Evolutionary conservation across 2,113 vertebrate species (phyloP).

Genomic region (Rhipidura dahli): DNA sequence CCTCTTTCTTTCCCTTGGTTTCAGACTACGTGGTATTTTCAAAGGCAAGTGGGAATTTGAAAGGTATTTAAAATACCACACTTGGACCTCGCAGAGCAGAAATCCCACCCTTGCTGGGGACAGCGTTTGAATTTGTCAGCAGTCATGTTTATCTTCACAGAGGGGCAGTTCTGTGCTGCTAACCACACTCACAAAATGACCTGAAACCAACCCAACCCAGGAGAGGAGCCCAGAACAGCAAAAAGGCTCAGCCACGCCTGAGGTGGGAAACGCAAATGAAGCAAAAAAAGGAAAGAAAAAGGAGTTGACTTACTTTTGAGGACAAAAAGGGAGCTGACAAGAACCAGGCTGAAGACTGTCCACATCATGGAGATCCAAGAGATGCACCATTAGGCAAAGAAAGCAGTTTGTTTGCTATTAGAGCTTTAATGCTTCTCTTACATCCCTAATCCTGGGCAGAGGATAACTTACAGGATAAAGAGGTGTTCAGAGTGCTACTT

Average conservation of each 20-base stretch:
- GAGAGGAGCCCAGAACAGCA: background rate
- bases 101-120: background rate
- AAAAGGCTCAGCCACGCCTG: background rate
- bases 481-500: constrained; percentile 56
- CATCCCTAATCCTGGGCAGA: constrained; percentile 70
- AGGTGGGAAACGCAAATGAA: background rate
- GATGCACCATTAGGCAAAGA: constrained; percentile 61
- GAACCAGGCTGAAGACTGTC: constrained; percentile 65
- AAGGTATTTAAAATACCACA: background rate
- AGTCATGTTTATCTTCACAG: background rate
- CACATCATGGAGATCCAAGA: constrained; percentile 71
- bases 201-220: background rate
- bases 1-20: background rate
- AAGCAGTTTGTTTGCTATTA: constrained; percentile 77
- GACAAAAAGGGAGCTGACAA: constrained; percentile 65
- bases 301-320: constrained; percentile 73
- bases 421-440: constrained; percentile 76
- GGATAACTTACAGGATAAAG: constrained; percentile 71
- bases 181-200: background rate
- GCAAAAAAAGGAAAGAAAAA: background rate
- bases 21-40: background rate
- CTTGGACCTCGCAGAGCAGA: background rate
- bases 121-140: background rate
- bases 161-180: background rate
- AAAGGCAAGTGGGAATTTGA: background rate